Percentiles rank a stretch among this genome's conserved stretches.
These are phyloP conservation scores for Jacana jacana DNA, from an alignment of 2,113 vertebrate species.

Conservation along the genomic window DNA sequence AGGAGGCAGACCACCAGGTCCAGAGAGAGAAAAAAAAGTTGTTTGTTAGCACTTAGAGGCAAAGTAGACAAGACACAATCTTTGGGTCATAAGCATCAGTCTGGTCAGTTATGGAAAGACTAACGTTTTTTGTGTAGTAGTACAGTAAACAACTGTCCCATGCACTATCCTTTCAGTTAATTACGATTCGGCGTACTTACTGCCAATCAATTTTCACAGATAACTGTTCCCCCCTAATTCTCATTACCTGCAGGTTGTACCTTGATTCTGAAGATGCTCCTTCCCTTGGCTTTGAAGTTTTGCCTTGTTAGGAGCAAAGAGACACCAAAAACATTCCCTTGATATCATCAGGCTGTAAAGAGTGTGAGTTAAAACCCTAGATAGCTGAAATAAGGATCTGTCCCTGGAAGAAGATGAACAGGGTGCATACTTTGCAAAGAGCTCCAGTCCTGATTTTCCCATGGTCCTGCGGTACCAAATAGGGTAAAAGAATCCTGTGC, in stretches of 20 bases:
- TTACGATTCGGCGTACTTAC: not conserved
- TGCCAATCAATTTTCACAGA: not conserved
- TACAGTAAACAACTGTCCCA: not conserved
- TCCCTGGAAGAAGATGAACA: not conserved
- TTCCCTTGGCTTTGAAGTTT: slow-evolving; percentile 6
- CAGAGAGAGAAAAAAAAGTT: not conserved
- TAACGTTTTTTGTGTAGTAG: not conserved
- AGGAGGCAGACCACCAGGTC: not conserved
- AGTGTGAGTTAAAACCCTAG: not conserved
- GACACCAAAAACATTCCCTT: not conserved
- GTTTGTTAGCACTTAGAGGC: not conserved
- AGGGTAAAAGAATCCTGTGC: not conserved
- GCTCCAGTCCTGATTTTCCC: not conserved
- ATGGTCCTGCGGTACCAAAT: not conserved
- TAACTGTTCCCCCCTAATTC: not conserved
- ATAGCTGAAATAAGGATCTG: not conserved
- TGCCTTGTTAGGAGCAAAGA: not conserved
- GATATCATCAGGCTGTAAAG: not conserved
- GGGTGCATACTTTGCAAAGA: not conserved
- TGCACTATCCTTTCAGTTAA: not conserved
- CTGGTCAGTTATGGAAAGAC: not conserved
- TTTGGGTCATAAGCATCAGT: not conserved
- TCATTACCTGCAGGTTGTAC: not conserved
- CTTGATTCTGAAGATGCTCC: not conserved
- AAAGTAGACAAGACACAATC: not conserved